Conservation (phyloP, 1,140 invertebrate genomes). For the Aporrectodea caliginosa region DNA sequence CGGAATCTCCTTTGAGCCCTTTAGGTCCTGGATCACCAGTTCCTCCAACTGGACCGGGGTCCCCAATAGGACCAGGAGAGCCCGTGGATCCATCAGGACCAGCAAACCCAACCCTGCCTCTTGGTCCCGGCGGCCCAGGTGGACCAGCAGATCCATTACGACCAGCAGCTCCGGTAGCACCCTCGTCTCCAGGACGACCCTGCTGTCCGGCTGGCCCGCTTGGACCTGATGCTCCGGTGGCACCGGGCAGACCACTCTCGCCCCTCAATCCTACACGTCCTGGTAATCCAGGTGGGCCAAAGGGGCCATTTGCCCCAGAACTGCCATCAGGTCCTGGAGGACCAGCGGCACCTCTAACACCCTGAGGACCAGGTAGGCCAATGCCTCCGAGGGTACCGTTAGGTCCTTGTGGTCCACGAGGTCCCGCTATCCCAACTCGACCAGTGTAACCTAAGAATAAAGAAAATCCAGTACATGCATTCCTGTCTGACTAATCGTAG, state of each 20-base stretch:
- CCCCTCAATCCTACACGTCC: conserved; percentile 5
- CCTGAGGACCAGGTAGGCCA: background rate
- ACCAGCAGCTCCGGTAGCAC: conserved; percentile 11
- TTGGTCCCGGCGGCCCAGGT: background rate
- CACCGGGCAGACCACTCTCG: background rate
- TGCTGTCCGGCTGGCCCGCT: background rate
- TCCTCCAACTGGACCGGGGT: background rate
- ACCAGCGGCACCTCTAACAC: background rate
- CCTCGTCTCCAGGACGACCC: background rate
- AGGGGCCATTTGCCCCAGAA: background rate
- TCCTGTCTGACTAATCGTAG: no score
- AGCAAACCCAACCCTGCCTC: background rate
- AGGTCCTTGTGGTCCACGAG: background rate
- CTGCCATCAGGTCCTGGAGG: background rate
- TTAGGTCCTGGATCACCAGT: background rate
- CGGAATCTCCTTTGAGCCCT: background rate
- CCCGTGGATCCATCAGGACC: background rate
- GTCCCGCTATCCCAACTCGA: background rate
- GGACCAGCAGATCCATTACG: conserved; percentile 6
- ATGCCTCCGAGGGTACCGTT: background rate
- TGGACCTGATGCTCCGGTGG: conserved; percentile 4
- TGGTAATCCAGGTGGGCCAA: conserved; percentile 10
- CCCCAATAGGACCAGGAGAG: background rate
- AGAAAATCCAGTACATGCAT: background rate
- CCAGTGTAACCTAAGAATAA: background rate